Evolutionary conservation across 2,113 vertebrate genomes (phyloP).

Genomic region (Anarrhichthys ocellatus): DNA sequence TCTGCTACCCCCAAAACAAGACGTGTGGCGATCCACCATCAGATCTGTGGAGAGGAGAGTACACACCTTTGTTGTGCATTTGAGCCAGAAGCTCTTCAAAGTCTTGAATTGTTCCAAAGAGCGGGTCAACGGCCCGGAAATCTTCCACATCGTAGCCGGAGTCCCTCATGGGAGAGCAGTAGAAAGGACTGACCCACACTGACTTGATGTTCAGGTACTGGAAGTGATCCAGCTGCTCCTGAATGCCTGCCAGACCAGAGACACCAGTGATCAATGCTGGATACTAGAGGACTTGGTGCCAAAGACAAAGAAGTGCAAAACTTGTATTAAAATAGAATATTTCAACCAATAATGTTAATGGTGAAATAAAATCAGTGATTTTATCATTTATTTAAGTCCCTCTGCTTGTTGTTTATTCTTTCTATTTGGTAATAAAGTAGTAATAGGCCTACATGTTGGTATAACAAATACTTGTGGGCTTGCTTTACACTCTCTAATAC

Average conservation of each 20-base stretch:
- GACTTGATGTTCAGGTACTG: slow-evolving; percentile 90
- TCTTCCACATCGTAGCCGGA: slow-evolving; percentile 93
- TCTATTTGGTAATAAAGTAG: neutral
- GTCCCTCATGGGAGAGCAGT: slow-evolving; percentile 91
- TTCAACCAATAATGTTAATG: neutral
- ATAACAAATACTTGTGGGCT: too few species aligned
- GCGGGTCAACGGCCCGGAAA: slow-evolving; percentile 89
- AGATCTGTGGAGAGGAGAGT: neutral
- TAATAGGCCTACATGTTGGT: neutral
- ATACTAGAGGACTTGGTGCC: neutral
- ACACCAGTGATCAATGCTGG: neutral
- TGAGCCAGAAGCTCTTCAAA: slow-evolving; percentile 90
- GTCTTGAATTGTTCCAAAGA: slow-evolving; percentile 94
- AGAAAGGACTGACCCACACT: slow-evolving; percentile 93
- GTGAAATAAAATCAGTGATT: neutral
- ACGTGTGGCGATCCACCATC: neutral
- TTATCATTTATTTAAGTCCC: too few species aligned
- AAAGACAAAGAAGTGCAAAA: neutral
- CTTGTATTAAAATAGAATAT: neutral
- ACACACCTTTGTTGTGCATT: slow-evolving; percentile 91
- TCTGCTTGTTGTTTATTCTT: too few species aligned
- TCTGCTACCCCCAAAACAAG: neutral
- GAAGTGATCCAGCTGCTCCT: slow-evolving; percentile 90
- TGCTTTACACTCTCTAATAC: too few species aligned
- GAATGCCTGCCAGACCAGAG: slow-evolving; percentile 85